These are phyloP conservation scores for Mermis nigrescens DNA, from an alignment of 2,888 invertebrate species.

Conservation along the genomic window DNA sequence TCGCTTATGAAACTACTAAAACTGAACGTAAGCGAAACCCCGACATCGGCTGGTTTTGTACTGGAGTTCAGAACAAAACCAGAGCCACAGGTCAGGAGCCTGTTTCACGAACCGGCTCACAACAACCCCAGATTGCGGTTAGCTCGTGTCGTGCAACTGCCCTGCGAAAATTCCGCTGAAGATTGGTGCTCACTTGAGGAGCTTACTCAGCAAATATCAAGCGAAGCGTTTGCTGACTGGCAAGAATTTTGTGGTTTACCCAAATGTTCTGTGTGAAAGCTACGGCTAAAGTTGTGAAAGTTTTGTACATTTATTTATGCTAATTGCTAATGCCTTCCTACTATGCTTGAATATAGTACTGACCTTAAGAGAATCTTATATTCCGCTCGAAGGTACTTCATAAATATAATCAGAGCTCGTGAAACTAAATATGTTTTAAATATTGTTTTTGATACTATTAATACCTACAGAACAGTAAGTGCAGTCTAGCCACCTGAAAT, in stretches of 20 bases:
- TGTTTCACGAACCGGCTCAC: slow-evolving; percentile 2
- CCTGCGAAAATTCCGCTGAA: background rate
- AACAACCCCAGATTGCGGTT: background rate
- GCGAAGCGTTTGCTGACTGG: background rate
- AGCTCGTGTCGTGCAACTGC: background rate
- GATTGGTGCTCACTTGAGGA: background rate
- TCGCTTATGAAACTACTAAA: slow-evolving; percentile 1
- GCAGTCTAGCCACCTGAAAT: no score
- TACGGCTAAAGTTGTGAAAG: no score
- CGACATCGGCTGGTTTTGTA: slow-evolving; percentile 7
- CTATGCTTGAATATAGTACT: no score
- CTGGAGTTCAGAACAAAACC: background rate
- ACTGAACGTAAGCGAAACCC: slow-evolving; percentile 4
- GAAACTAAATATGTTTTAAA: no score
- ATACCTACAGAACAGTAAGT: no score
- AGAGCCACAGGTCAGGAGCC: background rate
- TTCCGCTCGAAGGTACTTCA: no score
- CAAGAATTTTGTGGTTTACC: background rate
- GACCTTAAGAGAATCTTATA: no score
- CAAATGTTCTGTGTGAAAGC: background rate
- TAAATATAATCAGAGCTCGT: no score
- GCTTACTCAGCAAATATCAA: background rate
- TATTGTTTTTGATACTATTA: no score
- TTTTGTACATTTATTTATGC: no score
- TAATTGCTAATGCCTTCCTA: no score